These are phyloP conservation scores for Sminthopsis crassicaudata DNA, from an alignment of 2,113 vertebrate species.

Conservation along the genomic window DNA sequence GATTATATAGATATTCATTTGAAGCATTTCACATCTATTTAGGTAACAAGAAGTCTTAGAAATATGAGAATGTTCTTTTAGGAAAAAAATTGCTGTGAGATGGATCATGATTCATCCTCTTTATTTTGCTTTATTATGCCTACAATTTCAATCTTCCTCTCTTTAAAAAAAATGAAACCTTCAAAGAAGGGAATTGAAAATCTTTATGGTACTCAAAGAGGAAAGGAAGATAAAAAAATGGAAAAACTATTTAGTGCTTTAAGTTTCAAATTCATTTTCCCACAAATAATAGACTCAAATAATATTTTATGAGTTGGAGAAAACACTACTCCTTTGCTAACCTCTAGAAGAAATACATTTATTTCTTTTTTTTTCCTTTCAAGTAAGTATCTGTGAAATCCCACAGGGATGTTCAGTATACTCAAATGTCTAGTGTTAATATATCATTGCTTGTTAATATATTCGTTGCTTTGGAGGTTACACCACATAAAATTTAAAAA, in stretches of 20 bases:
- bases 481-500: not conserved
- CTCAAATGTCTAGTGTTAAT: slow-evolving; percentile 21
- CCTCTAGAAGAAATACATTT: slow-evolving; percentile 10
- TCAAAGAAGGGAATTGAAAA: slow-evolving; percentile 52
- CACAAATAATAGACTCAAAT: slow-evolving; percentile 1
- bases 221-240: slow-evolving; percentile 38
- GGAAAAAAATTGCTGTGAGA: not conserved
- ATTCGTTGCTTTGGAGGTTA: not conserved
- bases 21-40: not conserved
- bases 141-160: not conserved
- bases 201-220: slow-evolving; percentile 22
- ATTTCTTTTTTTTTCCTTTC: slow-evolving; percentile 35
- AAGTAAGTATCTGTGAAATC: slow-evolving; percentile 14
- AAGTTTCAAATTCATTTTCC: slow-evolving; percentile 60
- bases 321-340: slow-evolving; percentile 25
- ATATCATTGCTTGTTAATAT: not conserved
- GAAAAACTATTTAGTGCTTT: slow-evolving; percentile 23
- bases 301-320: slow-evolving; percentile 35
- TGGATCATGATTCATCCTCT: not conserved
- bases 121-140: slow-evolving; percentile 44
- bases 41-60: not conserved
- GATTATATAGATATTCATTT: not conserved
- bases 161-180: slow-evolving; percentile 19
- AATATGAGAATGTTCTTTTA: not conserved
- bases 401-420: not conserved